These are phyloP conservation scores for Mamestra brassicae DNA, from an alignment of 2,888 invertebrate species.

Conservation along the genomic window DNA sequence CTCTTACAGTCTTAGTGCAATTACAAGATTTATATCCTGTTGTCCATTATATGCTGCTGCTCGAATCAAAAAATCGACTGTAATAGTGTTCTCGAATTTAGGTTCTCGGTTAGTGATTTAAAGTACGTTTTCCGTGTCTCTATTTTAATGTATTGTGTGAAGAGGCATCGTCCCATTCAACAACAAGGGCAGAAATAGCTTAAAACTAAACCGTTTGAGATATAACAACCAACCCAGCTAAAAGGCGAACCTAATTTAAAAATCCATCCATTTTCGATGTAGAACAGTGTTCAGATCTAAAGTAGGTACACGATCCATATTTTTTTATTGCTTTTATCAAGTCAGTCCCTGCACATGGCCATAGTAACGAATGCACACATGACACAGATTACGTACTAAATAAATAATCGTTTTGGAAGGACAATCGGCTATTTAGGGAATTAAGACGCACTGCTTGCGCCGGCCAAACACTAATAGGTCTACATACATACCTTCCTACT, in stretches of 20 bases:
- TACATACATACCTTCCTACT: slow-evolving; percentile 16
- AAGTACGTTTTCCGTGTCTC: neutral
- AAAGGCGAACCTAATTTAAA: neutral
- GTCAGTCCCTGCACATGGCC: slow-evolving; percentile 32
- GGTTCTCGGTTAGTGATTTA: neutral
- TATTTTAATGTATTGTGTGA: neutral
- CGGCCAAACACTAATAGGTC: slow-evolving; percentile 62
- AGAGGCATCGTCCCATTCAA: no score
- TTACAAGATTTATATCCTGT: slow-evolving; percentile 5
- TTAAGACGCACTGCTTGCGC: slow-evolving; percentile 60
- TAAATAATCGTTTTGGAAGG: slow-evolving; percentile 70
- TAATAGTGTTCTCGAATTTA: neutral
- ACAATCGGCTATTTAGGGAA: slow-evolving; percentile 72
- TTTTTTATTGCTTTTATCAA: slow-evolving; percentile 8
- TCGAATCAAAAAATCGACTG: neutral
- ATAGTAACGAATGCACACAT: slow-evolving; percentile 42
- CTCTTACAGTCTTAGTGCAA: slow-evolving; percentile 8
- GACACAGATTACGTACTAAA: slow-evolving; percentile 60
- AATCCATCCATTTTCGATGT: neutral
- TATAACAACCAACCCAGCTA: neutral
- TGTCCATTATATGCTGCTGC: neutral
- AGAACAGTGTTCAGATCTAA: neutral
- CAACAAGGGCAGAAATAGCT: neutral
- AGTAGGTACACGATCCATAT: neutral
- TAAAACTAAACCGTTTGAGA: neutral